Evolutionary conservation across 1,140 invertebrate genomes (phyloP).

Genomic region (Hyphantria cunea): DNA sequence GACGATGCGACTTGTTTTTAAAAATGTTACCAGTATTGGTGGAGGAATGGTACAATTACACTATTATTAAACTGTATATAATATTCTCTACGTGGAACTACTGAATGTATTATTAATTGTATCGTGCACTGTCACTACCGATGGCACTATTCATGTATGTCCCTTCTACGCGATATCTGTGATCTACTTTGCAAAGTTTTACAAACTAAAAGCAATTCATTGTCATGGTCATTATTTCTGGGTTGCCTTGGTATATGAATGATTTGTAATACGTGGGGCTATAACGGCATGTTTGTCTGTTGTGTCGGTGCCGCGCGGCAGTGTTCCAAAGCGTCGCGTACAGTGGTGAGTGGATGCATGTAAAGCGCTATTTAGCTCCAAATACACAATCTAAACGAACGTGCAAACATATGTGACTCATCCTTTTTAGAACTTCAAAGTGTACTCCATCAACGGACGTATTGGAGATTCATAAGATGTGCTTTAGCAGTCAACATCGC

Average conservation of each 20-base stretch:
- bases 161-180: constrained; percentile 7
- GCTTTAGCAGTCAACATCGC: constrained; percentile 53
- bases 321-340: constrained; percentile 97
- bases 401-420: constrained; percentile 8
- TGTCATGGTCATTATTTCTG: neutral
- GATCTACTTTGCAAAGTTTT: constrained; percentile 1
- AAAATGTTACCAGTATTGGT: no score
- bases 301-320: constrained; percentile 82
- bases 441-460: constrained; percentile 55
- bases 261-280: constrained; percentile 46
- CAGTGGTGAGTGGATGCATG: constrained; percentile 91
- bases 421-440: constrained; percentile 38
- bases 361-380: constrained; percentile 51
- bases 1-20: no score
- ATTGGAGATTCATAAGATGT: constrained; percentile 54
- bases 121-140: neutral
- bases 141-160: neutral
- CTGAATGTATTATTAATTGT: neutral
- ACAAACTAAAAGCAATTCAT: neutral
- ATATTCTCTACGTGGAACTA: no score
- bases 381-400: constrained; percentile 2
- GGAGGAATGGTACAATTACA: no score
- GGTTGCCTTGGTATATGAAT: constrained; percentile 31
- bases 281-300: constrained; percentile 80
- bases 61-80: no score